These are phyloP conservation scores for Hofmannophila pseudospretella DNA, from an alignment of 2,888 invertebrate genomes.

Conservation along the genomic window DNA sequence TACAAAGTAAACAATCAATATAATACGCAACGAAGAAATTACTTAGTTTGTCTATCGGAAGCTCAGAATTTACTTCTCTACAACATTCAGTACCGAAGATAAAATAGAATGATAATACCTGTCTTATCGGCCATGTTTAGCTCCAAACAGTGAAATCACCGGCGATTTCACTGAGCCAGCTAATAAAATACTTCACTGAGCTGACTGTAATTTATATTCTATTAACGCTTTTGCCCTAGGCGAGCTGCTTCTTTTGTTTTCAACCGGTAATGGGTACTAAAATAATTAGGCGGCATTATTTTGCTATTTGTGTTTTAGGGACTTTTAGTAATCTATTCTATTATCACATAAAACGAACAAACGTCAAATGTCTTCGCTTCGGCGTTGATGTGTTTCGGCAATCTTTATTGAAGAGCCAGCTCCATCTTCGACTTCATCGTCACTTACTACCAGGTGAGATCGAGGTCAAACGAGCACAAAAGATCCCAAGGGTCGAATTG, in stretches of 20 bases:
- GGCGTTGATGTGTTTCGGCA: too few species aligned
- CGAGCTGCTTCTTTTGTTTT: conserved; percentile 22
- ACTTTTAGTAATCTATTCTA: not conserved
- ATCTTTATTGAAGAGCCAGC: too few species aligned
- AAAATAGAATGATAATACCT: conserved; percentile 10
- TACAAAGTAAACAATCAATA: not conserved
- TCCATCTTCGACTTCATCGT: too few species aligned
- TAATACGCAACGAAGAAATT: not conserved
- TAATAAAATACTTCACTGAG: conserved; percentile 35
- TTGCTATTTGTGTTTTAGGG: not conserved
- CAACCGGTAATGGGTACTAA: conserved; percentile 7
- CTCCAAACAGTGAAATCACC: conserved; percentile 24
- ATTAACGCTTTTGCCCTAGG: conserved; percentile 23
- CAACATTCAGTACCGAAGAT: conserved; percentile 5
- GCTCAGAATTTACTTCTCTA: not conserved
- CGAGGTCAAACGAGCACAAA: too few species aligned
- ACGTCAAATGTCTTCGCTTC: too few species aligned
- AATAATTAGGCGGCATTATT: conserved; percentile 8
- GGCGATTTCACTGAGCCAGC: conserved; percentile 21
- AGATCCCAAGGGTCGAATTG: too few species aligned
- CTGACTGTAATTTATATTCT: conserved; percentile 38
- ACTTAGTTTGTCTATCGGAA: not conserved
- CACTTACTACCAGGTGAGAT: too few species aligned
- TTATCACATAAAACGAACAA: too few species aligned
- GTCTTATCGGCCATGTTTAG: conserved; percentile 24